These are phyloP conservation scores for Babyrousa celebensis DNA, from an alignment of 2,797 vertebrate species.

Conservation along the genomic window DNA sequence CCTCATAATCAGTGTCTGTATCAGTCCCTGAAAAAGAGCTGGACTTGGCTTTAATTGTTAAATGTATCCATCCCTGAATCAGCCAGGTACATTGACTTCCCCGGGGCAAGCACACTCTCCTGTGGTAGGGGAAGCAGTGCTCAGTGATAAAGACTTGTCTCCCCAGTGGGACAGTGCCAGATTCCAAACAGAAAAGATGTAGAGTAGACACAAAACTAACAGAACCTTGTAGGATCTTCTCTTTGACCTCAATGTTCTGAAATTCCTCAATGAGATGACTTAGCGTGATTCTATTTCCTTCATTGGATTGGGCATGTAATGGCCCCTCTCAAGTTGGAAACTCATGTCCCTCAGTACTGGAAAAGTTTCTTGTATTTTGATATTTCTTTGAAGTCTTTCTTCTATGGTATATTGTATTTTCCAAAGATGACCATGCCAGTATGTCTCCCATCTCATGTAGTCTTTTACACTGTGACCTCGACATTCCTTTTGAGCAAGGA, in stretches of 20 bases:
- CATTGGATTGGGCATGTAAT: background rate
- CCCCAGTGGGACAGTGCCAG: background rate
- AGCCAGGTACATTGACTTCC: background rate
- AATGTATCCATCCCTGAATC: background rate
- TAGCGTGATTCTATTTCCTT: conserved; percentile 52
- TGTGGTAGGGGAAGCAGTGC: background rate
- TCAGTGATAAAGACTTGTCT: conserved; percentile 41
- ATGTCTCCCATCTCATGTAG: background rate
- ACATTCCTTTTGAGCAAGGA: background rate
- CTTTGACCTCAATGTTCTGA: conserved; percentile 58
- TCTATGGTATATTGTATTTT: conserved; percentile 34
- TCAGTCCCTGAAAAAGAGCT: conserved; percentile 14
- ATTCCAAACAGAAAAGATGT: conserved; percentile 41
- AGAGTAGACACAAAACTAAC: conserved; percentile 17
- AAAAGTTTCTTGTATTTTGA: conserved; percentile 14
- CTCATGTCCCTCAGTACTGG: conserved; percentile 13
- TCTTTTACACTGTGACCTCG: conserved; percentile 11
- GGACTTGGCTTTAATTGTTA: conserved; percentile 23
- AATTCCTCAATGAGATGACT: conserved; percentile 50
- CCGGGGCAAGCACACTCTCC: background rate
- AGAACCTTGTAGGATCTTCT: conserved; percentile 28
- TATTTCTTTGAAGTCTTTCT: conserved; percentile 61
- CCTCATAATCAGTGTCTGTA: conserved; percentile 1
- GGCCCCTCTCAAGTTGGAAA: conserved; percentile 23
- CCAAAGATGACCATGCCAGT: conserved; percentile 27